A percentile compares a stretch with the other conserved stretches of the same genome.
These are phyloP conservation scores for Coregonus clupeaformis DNA, from an alignment of 2,113 vertebrate species.

Conservation along the genomic window DNA sequence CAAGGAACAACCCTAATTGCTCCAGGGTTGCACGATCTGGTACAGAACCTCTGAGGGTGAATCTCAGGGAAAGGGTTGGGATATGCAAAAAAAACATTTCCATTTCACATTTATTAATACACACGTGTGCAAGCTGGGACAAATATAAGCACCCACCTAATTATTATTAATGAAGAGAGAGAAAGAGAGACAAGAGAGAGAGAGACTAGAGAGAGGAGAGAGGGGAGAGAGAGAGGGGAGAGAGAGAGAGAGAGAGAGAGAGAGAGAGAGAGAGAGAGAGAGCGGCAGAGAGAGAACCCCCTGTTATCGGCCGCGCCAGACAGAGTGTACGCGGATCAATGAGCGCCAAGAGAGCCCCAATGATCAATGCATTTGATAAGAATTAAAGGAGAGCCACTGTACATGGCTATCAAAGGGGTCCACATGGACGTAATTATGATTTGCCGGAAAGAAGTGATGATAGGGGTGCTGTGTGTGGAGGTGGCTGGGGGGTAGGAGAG, in stretches of 20 bases:
- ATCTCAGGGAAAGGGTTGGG: too few species aligned
- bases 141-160: too few species aligned
- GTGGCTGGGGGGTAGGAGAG: constrained; percentile 3
- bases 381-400: constrained; percentile 99
- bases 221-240: constrained; percentile 83
- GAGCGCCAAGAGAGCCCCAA: constrained; percentile 88
- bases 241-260: constrained; percentile 10
- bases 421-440: constrained; percentile 99
- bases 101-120: too few species aligned
- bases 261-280: constrained; percentile 3
- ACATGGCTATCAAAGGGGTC: constrained; percentile 99
- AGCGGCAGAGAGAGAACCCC: too few species aligned
- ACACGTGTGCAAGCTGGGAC: too few species aligned
- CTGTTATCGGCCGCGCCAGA: constrained; percentile 98
- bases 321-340: constrained; percentile 99
- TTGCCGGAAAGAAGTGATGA: constrained; percentile 98
- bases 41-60: too few species aligned
- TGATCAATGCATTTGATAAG: constrained; percentile 99
- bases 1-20: too few species aligned
- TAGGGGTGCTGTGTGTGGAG: constrained; percentile 65
- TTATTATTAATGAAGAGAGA: too few species aligned
- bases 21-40: too few species aligned
- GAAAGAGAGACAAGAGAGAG: too few species aligned
- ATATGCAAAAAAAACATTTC: too few species aligned
- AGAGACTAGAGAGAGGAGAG: too few species aligned